Base-by-base conservation (phyloP, 2,888 invertebrate genomes). In the Nysson spinosus region DNA sequence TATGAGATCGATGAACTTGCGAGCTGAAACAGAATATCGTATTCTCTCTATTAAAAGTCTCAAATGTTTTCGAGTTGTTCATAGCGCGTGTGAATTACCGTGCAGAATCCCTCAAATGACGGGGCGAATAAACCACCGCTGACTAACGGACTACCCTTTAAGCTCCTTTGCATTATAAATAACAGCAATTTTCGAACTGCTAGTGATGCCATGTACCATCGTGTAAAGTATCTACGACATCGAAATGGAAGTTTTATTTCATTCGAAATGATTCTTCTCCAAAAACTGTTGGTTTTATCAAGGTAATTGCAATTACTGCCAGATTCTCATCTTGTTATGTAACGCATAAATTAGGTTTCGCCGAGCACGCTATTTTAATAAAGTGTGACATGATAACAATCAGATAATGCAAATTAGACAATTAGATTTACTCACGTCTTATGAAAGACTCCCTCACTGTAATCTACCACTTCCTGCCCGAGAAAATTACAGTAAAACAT, bases 401-500 rank as follows among this genome's bases (percentile, higher is more conserved):
- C n/a, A n/a, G n/a, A n/a, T n/a, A n/a, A n/a, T n/a, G n/a, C n/a
- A n/a, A n/a, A n/a, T n/a, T n/a, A n/a, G n/a, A n/a, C n/a, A n/a
- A n/a, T 28, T 2, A 9, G 1, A 14, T 7, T 9, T 17, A 57
- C 50, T 58, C 16, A 58, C 57, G 42, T 35, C 20, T 51, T 34
- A 11, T 5, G 3, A 19, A 40, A 52, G 0, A 60, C 17, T 9
- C 32, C 17, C 6, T 7, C 4, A 20, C 52, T 47, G 11, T 47
- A 32, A 12, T 60, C 52, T n/a, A 11, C 24, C 14, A 60, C 5
- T 2, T 34, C 11, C 16, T 60, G 60, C 1, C 60, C 60, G 4
- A 28, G 20, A 14, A 26, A 46, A 24, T 37, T 52, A 28, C 28
- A 28, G n/a, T 46, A 37, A 17, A 43, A 43, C 28, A 43, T 28